Conservation (phyloP, 2,797 vertebrate species). For the Gallirallus australis region DNA sequence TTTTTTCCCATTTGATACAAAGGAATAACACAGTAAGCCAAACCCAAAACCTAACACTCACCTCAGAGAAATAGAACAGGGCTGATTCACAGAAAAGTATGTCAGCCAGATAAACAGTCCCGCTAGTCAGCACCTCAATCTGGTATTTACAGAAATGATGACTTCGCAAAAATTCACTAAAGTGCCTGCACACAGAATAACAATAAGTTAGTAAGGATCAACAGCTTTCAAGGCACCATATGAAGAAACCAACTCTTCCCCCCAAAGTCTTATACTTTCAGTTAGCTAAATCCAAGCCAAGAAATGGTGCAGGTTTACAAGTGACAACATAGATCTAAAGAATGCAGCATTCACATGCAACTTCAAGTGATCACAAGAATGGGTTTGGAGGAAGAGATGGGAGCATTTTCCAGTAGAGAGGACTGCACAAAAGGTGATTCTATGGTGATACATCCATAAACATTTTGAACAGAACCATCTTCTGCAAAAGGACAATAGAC, state of each 20-base stretch:
- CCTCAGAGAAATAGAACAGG: constrained; percentile 99
- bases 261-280: background rate
- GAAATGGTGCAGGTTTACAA: background rate
- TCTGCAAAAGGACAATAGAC: background rate
- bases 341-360: background rate
- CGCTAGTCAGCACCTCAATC: constrained; percentile 99
- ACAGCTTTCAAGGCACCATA: background rate
- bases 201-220: background rate
- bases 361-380: background rate
- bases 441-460: background rate
- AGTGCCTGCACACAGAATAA: constrained; percentile 86
- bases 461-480: background rate
- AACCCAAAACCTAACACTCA: constrained; percentile 67
- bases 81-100: constrained; percentile 98
- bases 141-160: constrained; percentile 99
- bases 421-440: background rate
- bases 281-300: background rate
- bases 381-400: background rate
- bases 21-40: background rate
- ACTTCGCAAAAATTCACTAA: constrained; percentile 95
- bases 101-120: constrained; percentile 97
- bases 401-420: background rate
- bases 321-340: background rate
- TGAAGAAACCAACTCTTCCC: background rate
- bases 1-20: background rate